Base-by-base conservation (phyloP, 2,113 vertebrate species). In the Melanotaenia duboulayi region DNA sequence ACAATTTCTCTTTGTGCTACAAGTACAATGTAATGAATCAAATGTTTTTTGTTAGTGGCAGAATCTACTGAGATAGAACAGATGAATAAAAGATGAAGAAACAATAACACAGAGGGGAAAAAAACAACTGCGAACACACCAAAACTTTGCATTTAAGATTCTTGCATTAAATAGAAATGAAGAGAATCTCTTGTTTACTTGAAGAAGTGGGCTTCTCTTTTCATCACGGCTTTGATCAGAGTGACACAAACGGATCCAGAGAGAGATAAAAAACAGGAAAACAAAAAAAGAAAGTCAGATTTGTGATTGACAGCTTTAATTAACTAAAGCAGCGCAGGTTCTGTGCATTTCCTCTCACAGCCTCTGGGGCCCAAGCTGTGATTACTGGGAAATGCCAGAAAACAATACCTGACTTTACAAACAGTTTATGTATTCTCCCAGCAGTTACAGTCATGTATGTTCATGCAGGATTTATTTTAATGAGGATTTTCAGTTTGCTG, bases 221-320 rank as follows among this genome's bases (percentile, higher is more conserved):
- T 86, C 65, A 89, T 88, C 70, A 54, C 66, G 0, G 65, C 87
- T 93, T 93, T 93, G 89, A 93, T 94, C 90, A 86, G 66, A 74
- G 73, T 86, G 85, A 90, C 91, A 93, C 74, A 82, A 84, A 82
- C 81, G 67, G 76, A 87, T 87, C 89, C 82, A 55, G 57, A 76
- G 82, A 88, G 89, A 89, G 80, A 83, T 60, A 87, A 84, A 81
- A 20, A 69, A 58, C 16, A 78, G 76, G 60, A 54, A 77, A 35
- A 35, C 32, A 35, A 8, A 46, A 42, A 64, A 80, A 86, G 87
- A 62, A 58, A 37, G 65, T 60, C 50, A 65, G 74, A 25, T 62
- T 70, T 22, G 48, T 91, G 91, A 93, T 89, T 93, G 91, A 91
- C 92, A 91, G 85, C 83, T 89, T 89, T 93, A 91, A 93, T 93